These are phyloP conservation scores for Sweltsa coloradensis DNA, from an alignment of 1,140 invertebrate genomes.

Conservation along the genomic window DNA sequence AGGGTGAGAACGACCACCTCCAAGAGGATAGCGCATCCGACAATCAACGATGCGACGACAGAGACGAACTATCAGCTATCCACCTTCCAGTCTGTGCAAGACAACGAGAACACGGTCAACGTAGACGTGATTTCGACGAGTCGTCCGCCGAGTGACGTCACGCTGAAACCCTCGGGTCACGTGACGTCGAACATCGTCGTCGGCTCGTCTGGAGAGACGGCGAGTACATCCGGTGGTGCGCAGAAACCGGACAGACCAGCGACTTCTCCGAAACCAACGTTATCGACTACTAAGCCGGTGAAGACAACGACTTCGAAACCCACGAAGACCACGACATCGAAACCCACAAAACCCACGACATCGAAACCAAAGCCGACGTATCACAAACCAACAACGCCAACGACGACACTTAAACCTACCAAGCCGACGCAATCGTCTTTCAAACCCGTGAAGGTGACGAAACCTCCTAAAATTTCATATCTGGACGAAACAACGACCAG, in stretches of 20 bases:
- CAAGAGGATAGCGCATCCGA: slow-evolving; percentile 8
- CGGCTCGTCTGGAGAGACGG: background rate
- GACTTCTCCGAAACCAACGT: slow-evolving; percentile 23
- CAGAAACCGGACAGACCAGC: slow-evolving; percentile 22
- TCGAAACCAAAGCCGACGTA: slow-evolving; percentile 31
- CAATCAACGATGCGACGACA: too few species aligned
- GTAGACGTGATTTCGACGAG: slow-evolving; percentile 7
- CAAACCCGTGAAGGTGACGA: too few species aligned
- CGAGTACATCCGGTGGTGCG: slow-evolving; percentile 3
- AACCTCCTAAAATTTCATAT: too few species aligned
- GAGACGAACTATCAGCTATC: slow-evolving; percentile 12
- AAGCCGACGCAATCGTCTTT: too few species aligned
- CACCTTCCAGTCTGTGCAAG: slow-evolving; percentile 14
- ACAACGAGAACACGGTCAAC: slow-evolving; percentile 17
- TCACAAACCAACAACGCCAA: slow-evolving; percentile 19
- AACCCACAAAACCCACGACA: slow-evolving; percentile 15
- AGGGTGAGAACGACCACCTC: slow-evolving; percentile 9
- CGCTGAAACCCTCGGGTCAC: background rate
- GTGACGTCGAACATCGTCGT: background rate
- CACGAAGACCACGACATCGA: slow-evolving; percentile 14
- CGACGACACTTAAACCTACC: slow-evolving; percentile 18
- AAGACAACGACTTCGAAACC: slow-evolving; percentile 19
- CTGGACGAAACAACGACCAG: slow-evolving; percentile 19
- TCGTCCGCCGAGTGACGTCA: background rate
- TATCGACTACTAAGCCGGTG: slow-evolving; percentile 21